These are phyloP conservation scores for Bruchidius siliquastri DNA, from an alignment of 2,888 invertebrate species.

Conservation along the genomic window DNA sequence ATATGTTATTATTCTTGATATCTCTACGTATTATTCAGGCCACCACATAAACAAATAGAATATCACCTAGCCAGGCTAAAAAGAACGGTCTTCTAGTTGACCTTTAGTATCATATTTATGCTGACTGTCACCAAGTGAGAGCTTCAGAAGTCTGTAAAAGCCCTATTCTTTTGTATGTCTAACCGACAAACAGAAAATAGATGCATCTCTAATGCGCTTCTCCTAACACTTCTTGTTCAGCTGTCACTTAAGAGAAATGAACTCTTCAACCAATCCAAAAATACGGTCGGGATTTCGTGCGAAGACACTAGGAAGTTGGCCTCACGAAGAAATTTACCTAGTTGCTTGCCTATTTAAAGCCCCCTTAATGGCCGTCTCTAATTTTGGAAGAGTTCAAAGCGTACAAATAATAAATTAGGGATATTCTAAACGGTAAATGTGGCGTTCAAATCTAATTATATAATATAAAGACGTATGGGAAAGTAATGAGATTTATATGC, in stretches of 20 bases:
- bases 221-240: neutral
- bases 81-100: too few species aligned
- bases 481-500: neutral
- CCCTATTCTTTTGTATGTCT: neutral
- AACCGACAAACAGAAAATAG: neutral
- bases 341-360: conserved; percentile 16
- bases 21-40: too few species aligned
- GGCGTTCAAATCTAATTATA: neutral
- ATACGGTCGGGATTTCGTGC: conserved; percentile 1
- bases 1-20: too few species aligned
- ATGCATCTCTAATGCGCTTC: neutral
- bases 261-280: conserved; percentile 2
- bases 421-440: conserved; percentile 9
- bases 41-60: too few species aligned
- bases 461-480: neutral
- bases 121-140: too few species aligned
- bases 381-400: conserved; percentile 16
- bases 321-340: conserved; percentile 12
- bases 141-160: too few species aligned
- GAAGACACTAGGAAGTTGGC: conserved; percentile 11
- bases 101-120: too few species aligned
- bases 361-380: conserved; percentile 11
- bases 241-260: neutral
- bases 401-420: conserved; percentile 11
- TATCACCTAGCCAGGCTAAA: too few species aligned